phyloP scores from a whole-genome alignment of 2,113 vertebrate genomes.

The Rattus rattus region DNA sequence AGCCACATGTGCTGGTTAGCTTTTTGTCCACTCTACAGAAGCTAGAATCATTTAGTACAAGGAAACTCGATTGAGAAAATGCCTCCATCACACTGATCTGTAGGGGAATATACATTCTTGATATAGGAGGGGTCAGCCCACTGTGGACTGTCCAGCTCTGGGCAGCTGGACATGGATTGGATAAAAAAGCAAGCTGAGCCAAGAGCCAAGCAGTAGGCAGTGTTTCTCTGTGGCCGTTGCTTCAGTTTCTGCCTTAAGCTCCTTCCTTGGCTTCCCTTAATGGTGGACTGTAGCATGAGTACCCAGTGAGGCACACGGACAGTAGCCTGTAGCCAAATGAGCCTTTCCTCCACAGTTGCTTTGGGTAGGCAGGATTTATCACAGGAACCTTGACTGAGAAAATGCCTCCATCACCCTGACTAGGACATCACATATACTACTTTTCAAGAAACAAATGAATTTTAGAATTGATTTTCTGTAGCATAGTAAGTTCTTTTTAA shows the following conservation, averaged over 20 bases:
- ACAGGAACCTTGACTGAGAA: no score
- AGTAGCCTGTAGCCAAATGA: neutral
- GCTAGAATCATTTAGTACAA: neutral
- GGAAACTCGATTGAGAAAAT: neutral
- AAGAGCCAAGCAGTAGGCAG: neutral
- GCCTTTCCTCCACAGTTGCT: neutral
- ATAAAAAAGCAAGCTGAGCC: neutral
- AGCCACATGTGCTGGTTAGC: neutral
- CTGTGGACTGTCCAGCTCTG: neutral
- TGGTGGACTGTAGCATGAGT: neutral
- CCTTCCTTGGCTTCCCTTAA: neutral
- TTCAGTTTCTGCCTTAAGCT: neutral
- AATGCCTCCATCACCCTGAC: neutral
- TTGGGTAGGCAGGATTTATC: neutral
- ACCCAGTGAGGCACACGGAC: no score
- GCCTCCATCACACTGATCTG: neutral
- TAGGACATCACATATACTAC: neutral
- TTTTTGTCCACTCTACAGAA: neutral
- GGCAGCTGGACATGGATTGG: neutral
- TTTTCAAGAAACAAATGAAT: neutral
- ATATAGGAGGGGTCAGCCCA: neutral
- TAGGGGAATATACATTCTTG: neutral
- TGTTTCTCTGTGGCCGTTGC: neutral
- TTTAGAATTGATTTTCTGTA: slow-evolving; percentile 21
- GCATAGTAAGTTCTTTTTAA: neutral